These are phyloP conservation scores for Chaetops frenatus DNA, from an alignment of 2,113 vertebrate species.

Conservation along the genomic window DNA sequence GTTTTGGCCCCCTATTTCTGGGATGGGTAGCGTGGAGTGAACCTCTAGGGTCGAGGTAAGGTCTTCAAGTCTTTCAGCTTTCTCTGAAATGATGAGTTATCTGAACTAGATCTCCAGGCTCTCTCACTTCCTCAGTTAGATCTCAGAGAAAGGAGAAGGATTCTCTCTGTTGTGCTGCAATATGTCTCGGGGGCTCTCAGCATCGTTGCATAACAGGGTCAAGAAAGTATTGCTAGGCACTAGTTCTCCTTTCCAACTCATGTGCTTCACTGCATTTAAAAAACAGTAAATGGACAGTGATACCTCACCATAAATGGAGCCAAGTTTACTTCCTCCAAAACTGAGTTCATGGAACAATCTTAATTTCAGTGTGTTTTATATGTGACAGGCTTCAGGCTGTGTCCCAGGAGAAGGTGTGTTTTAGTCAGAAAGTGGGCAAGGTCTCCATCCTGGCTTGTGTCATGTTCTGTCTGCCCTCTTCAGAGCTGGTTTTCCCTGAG, in stretches of 20 bases:
- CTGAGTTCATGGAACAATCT: background rate
- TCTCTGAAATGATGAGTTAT: background rate
- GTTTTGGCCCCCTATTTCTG: background rate
- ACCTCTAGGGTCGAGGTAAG: background rate
- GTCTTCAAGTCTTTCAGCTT: background rate
- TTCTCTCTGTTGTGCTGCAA: conserved; percentile 19
- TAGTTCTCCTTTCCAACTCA: conserved; percentile 18
- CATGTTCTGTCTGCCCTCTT: background rate
- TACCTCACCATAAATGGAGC: background rate
- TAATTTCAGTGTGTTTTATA: background rate
- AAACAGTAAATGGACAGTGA: background rate
- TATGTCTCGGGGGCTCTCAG: background rate
- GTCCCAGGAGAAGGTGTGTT: background rate
- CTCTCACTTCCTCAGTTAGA: conserved; percentile 39
- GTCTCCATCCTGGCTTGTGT: background rate
- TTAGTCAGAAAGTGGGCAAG: background rate
- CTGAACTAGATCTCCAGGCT: background rate
- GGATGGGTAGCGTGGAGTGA: background rate
- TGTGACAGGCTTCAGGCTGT: background rate
- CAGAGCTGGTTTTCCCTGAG: background rate
- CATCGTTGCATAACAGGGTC: conserved; percentile 38
- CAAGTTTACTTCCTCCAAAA: background rate
- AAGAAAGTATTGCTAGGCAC: background rate
- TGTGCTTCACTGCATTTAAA: background rate
- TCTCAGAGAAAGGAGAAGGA: conserved; percentile 35